Evolutionary conservation across 2,888 invertebrate species (phyloP).

Genomic region (Euplagia quadripunctaria): DNA sequence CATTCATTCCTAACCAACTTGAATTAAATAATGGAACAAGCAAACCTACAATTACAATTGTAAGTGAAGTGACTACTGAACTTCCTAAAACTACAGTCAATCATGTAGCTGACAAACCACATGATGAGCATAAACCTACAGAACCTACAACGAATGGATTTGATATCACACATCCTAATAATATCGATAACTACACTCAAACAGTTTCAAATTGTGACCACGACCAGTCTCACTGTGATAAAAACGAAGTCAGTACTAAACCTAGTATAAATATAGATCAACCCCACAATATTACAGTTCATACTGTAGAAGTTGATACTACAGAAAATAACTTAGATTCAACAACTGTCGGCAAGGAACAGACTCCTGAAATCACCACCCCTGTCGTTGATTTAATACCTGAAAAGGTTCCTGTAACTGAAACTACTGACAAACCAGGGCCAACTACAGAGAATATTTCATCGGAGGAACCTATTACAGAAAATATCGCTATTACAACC

Average conservation of each 20-base stretch:
- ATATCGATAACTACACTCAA: background rate
- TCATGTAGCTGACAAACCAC: background rate
- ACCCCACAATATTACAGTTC: background rate
- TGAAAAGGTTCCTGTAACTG: background rate
- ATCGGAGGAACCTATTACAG: background rate
- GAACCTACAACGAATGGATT: background rate
- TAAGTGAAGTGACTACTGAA: constrained; percentile 1
- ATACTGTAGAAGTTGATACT: background rate
- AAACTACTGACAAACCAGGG: background rate
- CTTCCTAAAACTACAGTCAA: background rate
- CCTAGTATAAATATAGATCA: background rate
- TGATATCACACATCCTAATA: background rate
- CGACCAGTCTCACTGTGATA: background rate
- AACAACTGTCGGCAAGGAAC: background rate
- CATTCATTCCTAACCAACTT: constrained; percentile 28
- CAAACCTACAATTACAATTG: background rate
- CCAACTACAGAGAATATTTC: background rate
- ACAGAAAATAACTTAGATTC: background rate
- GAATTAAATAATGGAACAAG: constrained; percentile 1
- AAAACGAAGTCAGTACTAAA: background rate
- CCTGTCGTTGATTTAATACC: background rate
- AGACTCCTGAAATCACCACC: background rate
- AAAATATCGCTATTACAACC: background rate
- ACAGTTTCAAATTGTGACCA: background rate
- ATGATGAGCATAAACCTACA: background rate